Base-by-base conservation (phyloP, 2,113 vertebrate genomes). In the Rhinolophus ferrumequinum region DNA sequence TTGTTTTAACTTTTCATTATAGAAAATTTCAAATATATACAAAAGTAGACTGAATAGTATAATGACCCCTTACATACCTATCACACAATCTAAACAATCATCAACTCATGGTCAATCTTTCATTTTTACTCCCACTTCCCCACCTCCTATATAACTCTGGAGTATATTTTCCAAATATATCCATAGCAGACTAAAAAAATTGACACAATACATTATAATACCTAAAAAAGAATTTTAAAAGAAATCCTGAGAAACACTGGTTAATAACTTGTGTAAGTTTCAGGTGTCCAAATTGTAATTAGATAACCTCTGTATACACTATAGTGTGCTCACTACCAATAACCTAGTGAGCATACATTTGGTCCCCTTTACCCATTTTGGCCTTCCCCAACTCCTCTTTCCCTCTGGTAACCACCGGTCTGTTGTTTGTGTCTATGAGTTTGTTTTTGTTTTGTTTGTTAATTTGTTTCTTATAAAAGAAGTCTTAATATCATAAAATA, bases 401-500 rank as follows among this genome's bases (percentile, higher is more conserved):
- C 18, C 38, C 24, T 56, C 38, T 64, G 28, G 58, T 30, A 64
- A 64, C 38, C 80, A 64, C 38, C 16, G 44, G 44, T 62, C 38
- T 21, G 1, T 77, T 82, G 38, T 62, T 26, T 44, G 38, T 62
- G 44, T 82, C 26, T 64, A 44, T 33, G 80, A 64, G 5, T 62
- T 38, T 82, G 16, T 73, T 35, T 80, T 35, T 52, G 38, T 81
- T 77, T 82, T 44, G 35, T 62, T 82, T 44, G 58, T 82, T 81
- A 9, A 60, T 81, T 81, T 44, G 58, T 44, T 81, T 64, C 56
- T 62, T 82, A 62, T 54, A 82, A 96, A 44, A 60, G 1, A 76
- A 80, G 81, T 93, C 33, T 72, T 96, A 88, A 81, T 67, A 67
- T 73, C 19, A 84, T 94, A 87, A 92, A 84, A 60, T 93, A 79